Conservation (phyloP, 1,140 invertebrate genomes). For the Drosophila truncata region DNA sequence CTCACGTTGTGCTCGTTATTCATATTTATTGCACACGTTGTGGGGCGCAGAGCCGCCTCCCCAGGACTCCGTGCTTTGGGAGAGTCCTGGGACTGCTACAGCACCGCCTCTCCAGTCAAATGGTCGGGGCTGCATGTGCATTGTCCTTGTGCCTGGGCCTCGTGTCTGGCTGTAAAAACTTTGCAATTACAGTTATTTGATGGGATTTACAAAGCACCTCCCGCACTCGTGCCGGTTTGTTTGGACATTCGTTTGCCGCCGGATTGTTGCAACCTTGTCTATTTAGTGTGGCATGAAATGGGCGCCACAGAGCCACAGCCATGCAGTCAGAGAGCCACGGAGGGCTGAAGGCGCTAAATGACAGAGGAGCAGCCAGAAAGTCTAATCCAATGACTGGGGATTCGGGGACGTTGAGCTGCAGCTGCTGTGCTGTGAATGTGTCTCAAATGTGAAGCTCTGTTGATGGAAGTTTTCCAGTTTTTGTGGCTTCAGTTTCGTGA, state of each 20-base stretch:
- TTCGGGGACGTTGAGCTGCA: slow-evolving; percentile 25
- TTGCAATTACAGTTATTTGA: slow-evolving; percentile 83
- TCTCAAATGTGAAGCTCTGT: slow-evolving; percentile 7
- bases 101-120: slow-evolving; percentile 44
- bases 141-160: slow-evolving; percentile 62
- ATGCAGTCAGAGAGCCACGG: slow-evolving; percentile 15
- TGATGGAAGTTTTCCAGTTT: slow-evolving; percentile 15
- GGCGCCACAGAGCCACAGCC: slow-evolving; percentile 9
- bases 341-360: slow-evolving; percentile 35
- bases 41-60: slow-evolving; percentile 36
- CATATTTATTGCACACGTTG: slow-evolving; percentile 84
- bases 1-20: slow-evolving; percentile 83
- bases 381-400: slow-evolving; percentile 56
- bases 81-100: slow-evolving; percentile 31
- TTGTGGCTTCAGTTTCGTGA: slow-evolving; percentile 13
- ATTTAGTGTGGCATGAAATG: slow-evolving; percentile 47
- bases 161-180: slow-evolving; percentile 77
- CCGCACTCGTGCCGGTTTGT: slow-evolving; percentile 49
- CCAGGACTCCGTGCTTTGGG: slow-evolving; percentile 9
- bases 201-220: slow-evolving; percentile 69
- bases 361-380: slow-evolving; percentile 46
- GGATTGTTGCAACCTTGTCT: slow-evolving; percentile 68
- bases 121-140: slow-evolving; percentile 73
- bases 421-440: neutral
- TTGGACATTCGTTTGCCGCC: slow-evolving; percentile 78